Evolutionary conservation across 2,113 vertebrate species (phyloP).

Genomic region (Lophius piscatorius): DNA sequence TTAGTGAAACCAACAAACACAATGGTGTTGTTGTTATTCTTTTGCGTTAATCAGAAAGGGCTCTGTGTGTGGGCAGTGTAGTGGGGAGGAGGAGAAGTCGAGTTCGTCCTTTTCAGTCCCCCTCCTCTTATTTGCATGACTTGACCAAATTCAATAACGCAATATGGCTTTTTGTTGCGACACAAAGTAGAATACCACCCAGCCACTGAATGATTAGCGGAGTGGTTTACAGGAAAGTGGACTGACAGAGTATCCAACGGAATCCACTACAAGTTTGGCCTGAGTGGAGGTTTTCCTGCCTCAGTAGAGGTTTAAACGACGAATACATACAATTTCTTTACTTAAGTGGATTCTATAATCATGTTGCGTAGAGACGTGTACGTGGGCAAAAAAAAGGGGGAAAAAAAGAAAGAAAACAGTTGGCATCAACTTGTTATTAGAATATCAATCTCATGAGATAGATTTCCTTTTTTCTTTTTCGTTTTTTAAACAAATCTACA

Average conservation of each 20-base stretch:
- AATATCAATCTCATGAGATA: too few relatives aligned
- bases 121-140: constrained; percentile 98
- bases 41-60: constrained; percentile 98
- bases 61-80: constrained; percentile 99
- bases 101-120: constrained; percentile 96
- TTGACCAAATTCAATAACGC: constrained; percentile 99
- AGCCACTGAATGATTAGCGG: constrained; percentile 93
- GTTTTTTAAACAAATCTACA: too few relatives aligned
- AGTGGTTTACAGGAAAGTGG: constrained; percentile 74
- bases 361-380: too few relatives aligned
- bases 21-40: constrained; percentile 99
- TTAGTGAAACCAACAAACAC: constrained; percentile 99
- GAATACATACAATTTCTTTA: too few relatives aligned
- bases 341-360: too few relatives aligned
- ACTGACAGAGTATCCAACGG: constrained; percentile 47
- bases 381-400: too few relatives aligned
- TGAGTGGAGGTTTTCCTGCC: too few relatives aligned
- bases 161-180: constrained; percentile 99
- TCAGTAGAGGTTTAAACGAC: too few relatives aligned
- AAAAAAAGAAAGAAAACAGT: too few relatives aligned
- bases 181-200: constrained; percentile 99
- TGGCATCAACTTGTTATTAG: too few relatives aligned
- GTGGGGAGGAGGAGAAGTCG: constrained; percentile 98
- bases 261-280: constrained; percentile 47
- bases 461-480: too few relatives aligned